Conservation (phyloP, 2,113 vertebrate genomes). For the Mystacornis crossleyi region DNA sequence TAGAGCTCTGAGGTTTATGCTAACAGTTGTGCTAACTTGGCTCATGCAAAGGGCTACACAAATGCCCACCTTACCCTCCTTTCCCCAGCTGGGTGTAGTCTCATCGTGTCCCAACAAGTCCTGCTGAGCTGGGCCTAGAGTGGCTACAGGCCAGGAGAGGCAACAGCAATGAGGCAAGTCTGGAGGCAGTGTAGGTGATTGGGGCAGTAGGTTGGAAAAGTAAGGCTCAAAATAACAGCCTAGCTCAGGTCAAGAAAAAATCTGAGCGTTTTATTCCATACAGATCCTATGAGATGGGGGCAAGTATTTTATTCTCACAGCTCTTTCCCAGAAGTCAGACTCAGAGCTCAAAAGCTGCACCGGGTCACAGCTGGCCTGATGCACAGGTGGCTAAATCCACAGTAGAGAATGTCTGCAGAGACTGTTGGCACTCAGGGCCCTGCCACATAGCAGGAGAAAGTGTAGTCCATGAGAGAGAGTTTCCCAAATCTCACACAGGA, state of each 20-base stretch:
- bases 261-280: not conserved
- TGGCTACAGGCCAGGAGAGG: fast-evolving
- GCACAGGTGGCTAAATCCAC: not conserved
- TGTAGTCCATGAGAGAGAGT: not conserved
- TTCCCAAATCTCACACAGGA: not conserved
- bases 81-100: fast-evolving
- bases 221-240: fast-evolving
- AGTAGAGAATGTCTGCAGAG: not conserved
- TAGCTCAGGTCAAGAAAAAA: not conserved
- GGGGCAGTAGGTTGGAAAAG: fast-evolving
- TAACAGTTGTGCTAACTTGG: not conserved
- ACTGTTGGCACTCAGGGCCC: not conserved
- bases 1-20: not conserved
- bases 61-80: not conserved
- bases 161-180: not conserved
- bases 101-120: fast-evolving
- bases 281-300: not conserved
- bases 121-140: not conserved
- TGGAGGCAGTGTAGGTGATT: not conserved
- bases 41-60: not conserved
- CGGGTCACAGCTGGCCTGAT: not conserved
- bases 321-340: not conserved
- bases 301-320: not conserved
- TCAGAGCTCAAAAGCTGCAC: not conserved
- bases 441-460: not conserved